phyloP scores from a whole-genome alignment of 1,140 invertebrate genomes.

The Drosophila lowei region DNA sequence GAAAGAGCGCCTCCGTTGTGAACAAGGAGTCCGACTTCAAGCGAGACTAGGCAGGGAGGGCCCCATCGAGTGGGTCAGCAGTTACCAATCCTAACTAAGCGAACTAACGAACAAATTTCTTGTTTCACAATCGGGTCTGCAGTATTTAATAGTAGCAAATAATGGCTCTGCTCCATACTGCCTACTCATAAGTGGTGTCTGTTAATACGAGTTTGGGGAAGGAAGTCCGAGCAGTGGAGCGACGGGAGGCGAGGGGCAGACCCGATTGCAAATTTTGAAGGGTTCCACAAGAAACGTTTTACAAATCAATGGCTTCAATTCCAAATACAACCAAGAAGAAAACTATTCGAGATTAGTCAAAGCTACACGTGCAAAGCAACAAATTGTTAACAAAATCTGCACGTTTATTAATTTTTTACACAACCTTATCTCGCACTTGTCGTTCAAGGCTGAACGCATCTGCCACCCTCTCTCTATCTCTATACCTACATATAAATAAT shows the following conservation, averaged over 20 bases:
- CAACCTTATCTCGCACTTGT: constrained; percentile 27
- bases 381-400: constrained; percentile 21
- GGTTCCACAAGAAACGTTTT: constrained; percentile 26
- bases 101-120: constrained; percentile 34
- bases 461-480: constrained; percentile 23
- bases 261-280: background rate
- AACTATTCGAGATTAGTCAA: constrained; percentile 64
- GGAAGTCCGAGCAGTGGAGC: no score
- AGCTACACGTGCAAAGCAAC: constrained; percentile 29
- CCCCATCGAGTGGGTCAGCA: constrained; percentile 1
- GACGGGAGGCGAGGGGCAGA: constrained; percentile 14
- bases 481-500: constrained; percentile 51
- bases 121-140: constrained; percentile 54
- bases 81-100: constrained; percentile 18
- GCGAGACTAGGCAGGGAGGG: constrained; percentile 49
- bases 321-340: constrained; percentile 58
- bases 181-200: constrained; percentile 50
- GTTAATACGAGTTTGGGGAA: constrained; percentile 14
- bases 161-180: constrained; percentile 23
- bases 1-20: constrained; percentile 78
- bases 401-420: constrained; percentile 31
- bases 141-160: constrained; percentile 69
- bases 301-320: constrained; percentile 73
- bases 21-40: constrained; percentile 59
- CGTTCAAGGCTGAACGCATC: constrained; percentile 23